phyloP scores from a whole-genome alignment of 2,113 vertebrate genomes.

The Plecturocebus donacophilus region DNA sequence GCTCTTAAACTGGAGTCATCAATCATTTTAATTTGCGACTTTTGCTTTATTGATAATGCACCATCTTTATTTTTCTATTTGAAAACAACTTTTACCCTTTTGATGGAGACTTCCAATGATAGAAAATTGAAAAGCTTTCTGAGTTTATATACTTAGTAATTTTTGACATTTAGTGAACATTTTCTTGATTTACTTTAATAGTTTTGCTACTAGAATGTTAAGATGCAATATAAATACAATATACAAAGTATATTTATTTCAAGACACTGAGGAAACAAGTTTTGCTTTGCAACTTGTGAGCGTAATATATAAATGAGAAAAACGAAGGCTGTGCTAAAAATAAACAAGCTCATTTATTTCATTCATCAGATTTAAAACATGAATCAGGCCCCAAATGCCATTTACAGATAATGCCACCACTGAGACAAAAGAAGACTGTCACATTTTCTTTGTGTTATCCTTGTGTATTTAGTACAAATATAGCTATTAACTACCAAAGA shows the following conservation, averaged over 20 bases:
- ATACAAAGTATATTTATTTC: neutral
- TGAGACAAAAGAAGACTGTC: neutral
- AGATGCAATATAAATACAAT: neutral
- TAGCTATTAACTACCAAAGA: neutral
- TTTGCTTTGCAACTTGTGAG: neutral
- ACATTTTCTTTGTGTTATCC: neutral
- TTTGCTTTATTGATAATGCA: neutral
- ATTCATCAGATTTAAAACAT: neutral
- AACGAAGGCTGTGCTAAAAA: slow-evolving; percentile 30
- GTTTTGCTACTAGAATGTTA: neutral
- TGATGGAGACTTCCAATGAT: neutral
- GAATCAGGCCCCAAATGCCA: neutral
- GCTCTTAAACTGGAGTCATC: neutral
- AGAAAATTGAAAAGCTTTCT: neutral
- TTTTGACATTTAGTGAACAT: slow-evolving; percentile 9
- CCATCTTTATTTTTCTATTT: neutral
- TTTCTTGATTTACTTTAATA: slow-evolving; percentile 1
- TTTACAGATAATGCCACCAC: neutral
- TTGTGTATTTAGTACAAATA: neutral
- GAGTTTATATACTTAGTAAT: neutral
- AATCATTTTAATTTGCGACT: neutral
- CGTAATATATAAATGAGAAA: neutral
- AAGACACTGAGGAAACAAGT: slow-evolving; percentile 3
- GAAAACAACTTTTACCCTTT: neutral
- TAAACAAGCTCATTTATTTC: neutral